Evolutionary conservation across 1,140 invertebrate genomes (phyloP), one percentile per base, ranked within the genome.

Genomic region (Sycophila sp.): DNA sequence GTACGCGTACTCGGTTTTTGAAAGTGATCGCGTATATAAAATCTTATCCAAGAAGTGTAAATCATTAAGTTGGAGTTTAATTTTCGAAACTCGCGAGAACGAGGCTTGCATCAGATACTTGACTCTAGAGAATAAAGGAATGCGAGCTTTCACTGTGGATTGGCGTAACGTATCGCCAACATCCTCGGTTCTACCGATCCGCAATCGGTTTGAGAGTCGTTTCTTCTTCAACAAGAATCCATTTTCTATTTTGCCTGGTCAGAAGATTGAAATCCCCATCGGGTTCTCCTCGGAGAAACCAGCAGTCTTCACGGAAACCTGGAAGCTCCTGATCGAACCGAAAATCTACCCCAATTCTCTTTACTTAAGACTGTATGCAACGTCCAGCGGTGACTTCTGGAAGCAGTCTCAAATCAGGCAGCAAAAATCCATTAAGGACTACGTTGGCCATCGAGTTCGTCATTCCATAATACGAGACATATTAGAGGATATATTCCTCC

Each of bases 141-240:
- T 66, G 11, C 24, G 34, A 4, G 77, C 58, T 13, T 17, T 70
- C 1, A 62, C 36, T 3, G 10, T 73, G 10, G 36, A 65, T 13
- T 73, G 49, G 63, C 24, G 49, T 10, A 55, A 63, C 0, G 36
- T 17, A 2, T n/a, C 58, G 1, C 30, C 34, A 1, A 26, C 15
- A 24, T 34, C 10, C 3, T 17, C 17, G 0, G 10, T 8, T 2
- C 24, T 15, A 15, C 13, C 55, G 19, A 19, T 63, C 32, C 24
- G 15, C 1, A 17, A 55, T 7, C n/a, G 32, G 5, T 11, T 65
- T 2, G 10, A 58, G 2, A 30, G 34, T 0, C 11, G 45, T 1
- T 84, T 83, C 32, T 80, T 76, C 51, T 84, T 84, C 24, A 75
- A 83, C 15, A 83, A 83, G 38, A 81, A 75, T 19, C 76, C 73